Evolutionary conservation across 92 coral and sea anemone species (phyloP).

Genomic region (Parazoanthus atlanticus): DNA sequence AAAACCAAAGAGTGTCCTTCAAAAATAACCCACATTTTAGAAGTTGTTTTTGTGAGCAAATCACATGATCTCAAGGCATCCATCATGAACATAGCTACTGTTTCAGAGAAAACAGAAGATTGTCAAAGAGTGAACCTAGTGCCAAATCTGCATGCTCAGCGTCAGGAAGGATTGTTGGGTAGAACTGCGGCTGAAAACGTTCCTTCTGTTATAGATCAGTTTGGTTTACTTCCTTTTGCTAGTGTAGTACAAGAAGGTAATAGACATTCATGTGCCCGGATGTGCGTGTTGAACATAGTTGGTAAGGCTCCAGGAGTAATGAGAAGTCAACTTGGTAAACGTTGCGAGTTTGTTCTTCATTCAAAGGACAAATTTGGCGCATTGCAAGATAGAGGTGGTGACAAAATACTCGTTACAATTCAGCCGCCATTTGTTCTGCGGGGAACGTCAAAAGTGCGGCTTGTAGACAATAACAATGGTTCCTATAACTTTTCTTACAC

Average conservation of each 20-base stretch:
- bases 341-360: neutral
- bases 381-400: neutral
- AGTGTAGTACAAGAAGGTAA: neutral
- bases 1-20: neutral
- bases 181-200: neutral
- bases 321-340: neutral
- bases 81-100: slow-evolving; percentile 1
- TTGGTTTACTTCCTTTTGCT: too few species aligned
- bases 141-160: neutral
- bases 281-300: neutral
- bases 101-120: neutral
- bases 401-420: neutral
- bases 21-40: neutral
- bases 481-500: neutral
- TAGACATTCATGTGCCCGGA: neutral
- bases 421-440: neutral
- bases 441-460: neutral
- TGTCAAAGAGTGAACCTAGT: neutral
- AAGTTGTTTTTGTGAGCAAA: neutral
- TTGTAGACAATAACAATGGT: neutral
- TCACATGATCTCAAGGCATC: neutral
- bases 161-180: neutral
- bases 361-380: neutral
- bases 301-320: neutral
- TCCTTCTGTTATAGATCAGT: too few species aligned